Base-by-base conservation (phyloP, 2,113 vertebrate species). In the Clarias macrocephalus region DNA sequence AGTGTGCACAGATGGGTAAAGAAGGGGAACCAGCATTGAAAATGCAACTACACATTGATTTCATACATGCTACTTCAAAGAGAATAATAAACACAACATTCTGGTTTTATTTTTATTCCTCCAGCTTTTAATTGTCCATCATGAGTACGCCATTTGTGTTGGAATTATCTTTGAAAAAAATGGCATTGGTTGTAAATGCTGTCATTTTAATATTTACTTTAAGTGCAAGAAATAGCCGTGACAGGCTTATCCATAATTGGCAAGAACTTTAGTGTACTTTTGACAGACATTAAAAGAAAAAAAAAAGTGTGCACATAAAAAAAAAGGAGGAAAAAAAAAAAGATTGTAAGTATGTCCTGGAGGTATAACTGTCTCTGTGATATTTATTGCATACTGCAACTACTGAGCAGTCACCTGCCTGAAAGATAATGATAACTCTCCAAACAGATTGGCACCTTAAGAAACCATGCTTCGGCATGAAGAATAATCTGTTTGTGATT, bases 401-500 rank as follows among this genome's bases (percentile, higher is more conserved):
- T 83, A 80, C 68, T 80, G 75, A 72, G 18, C 52, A 65, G 52
- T 76, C 42, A 75, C 63, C n/a, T 85, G 82, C 59, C 80, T 81
- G 57, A 81, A 62, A 52, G 16, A 75, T 82, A 82, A 84, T 89
- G 52, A 62, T 81, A 11, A 80, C 33, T 66, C n/a, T 85, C 23
- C 33, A 33, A 80, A 54, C 37, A 1, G 15, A 86, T 37, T 65
- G 48, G 48, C 75, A 54, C 48, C 84, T 56, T n/a, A 66, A 13
- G 84, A 85, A 16, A 33, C 19, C 28, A n/a, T 30, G 57, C 70
- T 63, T 76, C 15, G 52, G 57, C 10, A 87, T 19, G 75, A 87
- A 89, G 86, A 85, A 89, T 80, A 25, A 52, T 30, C 42, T 81
- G 54, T 63, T 82, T 33, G 30, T 25, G 56, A 28, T 79, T 60